These are phyloP conservation scores for Plodia interpunctella DNA, from an alignment of 1,140 invertebrate genomes.

Conservation along the genomic window DNA sequence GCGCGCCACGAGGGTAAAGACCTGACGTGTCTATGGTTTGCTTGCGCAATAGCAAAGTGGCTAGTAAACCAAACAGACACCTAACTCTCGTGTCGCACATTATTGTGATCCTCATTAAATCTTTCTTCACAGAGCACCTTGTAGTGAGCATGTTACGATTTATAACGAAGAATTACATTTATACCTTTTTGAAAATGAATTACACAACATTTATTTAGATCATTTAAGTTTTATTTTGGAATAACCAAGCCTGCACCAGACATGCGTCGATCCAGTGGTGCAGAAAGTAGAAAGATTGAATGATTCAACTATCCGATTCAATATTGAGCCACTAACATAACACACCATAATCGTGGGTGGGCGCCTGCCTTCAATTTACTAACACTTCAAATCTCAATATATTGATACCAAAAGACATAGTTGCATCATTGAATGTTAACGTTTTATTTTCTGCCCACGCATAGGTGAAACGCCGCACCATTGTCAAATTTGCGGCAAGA, in stretches of 20 bases:
- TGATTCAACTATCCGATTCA: conserved; percentile 67
- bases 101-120: background rate
- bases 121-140: too few relatives aligned
- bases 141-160: too few relatives aligned
- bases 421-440: conserved; percentile 76
- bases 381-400: conserved; percentile 17
- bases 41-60: too few relatives aligned
- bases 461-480: conserved; percentile 84
- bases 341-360: background rate
- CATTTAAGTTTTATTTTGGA: conserved; percentile 13
- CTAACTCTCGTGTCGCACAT: too few relatives aligned
- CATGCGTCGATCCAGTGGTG: conserved; percentile 45
- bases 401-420: conserved; percentile 42
- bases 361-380: conserved; percentile 16
- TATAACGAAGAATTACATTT: too few relatives aligned
- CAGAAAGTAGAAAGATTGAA: conserved; percentile 70
- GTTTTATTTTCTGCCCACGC: conserved; percentile 70
- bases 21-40: too few relatives aligned
- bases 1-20: too few relatives aligned
- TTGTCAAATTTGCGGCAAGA: conserved; percentile 86
- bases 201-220: too few relatives aligned
- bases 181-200: too few relatives aligned
- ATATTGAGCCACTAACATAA: conserved; percentile 17
- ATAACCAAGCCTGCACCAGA: conserved; percentile 65
- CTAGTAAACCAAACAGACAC: too few relatives aligned